phyloP scores from a whole-genome alignment of 1,140 invertebrate genomes.

The Lordiphosa mommai region DNA sequence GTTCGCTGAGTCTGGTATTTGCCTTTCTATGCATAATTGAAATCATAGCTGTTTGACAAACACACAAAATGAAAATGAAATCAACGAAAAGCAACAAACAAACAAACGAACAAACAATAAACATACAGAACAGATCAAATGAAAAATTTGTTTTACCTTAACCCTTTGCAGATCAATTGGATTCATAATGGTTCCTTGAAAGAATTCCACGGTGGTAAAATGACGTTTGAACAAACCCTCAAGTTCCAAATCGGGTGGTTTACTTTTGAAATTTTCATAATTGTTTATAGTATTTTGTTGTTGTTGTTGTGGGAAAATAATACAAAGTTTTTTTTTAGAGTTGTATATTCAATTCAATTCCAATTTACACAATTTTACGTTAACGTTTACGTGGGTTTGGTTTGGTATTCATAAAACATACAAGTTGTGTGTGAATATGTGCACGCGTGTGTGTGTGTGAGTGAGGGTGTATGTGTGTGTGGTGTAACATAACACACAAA shows the following conservation, averaged over 20 bases:
- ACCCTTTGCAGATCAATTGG: slow-evolving; percentile 99
- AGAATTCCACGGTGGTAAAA: slow-evolving; percentile 99
- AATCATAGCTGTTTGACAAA: slow-evolving; percentile 33
- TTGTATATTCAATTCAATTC: slow-evolving; percentile 52
- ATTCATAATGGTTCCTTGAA: slow-evolving; percentile 99
- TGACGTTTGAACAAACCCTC: slow-evolving; percentile 99
- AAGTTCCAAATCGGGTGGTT: slow-evolving; percentile 97
- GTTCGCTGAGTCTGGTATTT: slow-evolving; percentile 5
- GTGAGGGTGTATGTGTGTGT: slow-evolving; percentile 19
- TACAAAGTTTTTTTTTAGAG: slow-evolving; percentile 63
- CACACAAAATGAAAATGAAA: slow-evolving; percentile 36
- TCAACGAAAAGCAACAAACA: slow-evolving; percentile 36
- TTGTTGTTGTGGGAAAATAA: slow-evolving; percentile 54
- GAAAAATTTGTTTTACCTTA: slow-evolving; percentile 89
- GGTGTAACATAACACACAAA: slow-evolving; percentile 46
- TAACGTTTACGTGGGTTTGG: slow-evolving; percentile 17
- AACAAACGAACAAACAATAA: slow-evolving; percentile 60
- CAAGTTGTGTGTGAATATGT: slow-evolving; percentile 19
- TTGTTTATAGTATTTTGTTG: slow-evolving; percentile 21
- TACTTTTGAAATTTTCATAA: slow-evolving; percentile 82
- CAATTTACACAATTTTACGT: slow-evolving; percentile 55
- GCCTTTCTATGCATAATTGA: slow-evolving; percentile 17
- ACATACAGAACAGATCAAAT: slow-evolving; percentile 69
- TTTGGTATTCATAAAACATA: slow-evolving; percentile 52
- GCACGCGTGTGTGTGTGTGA: slow-evolving; percentile 22